These are phyloP conservation scores for Dendroctonus ponderosae DNA, from an alignment of 1,140 invertebrate genomes.

Conservation along the genomic window DNA sequence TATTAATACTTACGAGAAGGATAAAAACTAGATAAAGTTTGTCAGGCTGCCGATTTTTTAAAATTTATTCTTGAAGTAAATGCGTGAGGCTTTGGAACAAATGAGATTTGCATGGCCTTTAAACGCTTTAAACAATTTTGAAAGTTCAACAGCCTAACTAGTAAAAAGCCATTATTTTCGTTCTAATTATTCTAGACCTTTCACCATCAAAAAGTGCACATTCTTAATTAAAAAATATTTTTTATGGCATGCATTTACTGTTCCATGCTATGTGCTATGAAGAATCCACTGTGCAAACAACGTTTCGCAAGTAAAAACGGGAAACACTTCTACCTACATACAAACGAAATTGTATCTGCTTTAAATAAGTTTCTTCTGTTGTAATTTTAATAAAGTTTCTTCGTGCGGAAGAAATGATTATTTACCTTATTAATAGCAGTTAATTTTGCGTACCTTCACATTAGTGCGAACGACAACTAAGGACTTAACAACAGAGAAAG, in stretches of 20 bases:
- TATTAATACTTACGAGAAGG: background rate
- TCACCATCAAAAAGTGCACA: too few relatives aligned
- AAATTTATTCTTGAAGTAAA: background rate
- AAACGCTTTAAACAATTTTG: too few relatives aligned
- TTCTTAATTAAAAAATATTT: too few relatives aligned
- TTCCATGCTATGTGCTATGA: too few relatives aligned
- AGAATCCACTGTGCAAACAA: too few relatives aligned
- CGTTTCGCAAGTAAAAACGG: too few relatives aligned
- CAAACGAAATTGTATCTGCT: background rate
- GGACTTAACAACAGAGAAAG: background rate
- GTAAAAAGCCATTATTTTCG: too few relatives aligned
- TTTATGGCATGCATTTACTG: too few relatives aligned
- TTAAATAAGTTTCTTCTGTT: background rate
- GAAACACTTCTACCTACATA: background rate
- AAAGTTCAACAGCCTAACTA: too few relatives aligned
- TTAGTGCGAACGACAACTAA: background rate
- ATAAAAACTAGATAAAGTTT: slow-evolving; percentile 3
- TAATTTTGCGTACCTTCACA: background rate
- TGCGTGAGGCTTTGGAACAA: too few relatives aligned
- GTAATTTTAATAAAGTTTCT: background rate
- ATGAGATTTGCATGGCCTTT: too few relatives aligned
- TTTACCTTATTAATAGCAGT: background rate
- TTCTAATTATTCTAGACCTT: too few relatives aligned
- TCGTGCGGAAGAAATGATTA: background rate
- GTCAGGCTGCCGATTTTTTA: background rate